Base-by-base conservation (phyloP, 2,888 invertebrate species). In the Oligia fasciuncula region DNA sequence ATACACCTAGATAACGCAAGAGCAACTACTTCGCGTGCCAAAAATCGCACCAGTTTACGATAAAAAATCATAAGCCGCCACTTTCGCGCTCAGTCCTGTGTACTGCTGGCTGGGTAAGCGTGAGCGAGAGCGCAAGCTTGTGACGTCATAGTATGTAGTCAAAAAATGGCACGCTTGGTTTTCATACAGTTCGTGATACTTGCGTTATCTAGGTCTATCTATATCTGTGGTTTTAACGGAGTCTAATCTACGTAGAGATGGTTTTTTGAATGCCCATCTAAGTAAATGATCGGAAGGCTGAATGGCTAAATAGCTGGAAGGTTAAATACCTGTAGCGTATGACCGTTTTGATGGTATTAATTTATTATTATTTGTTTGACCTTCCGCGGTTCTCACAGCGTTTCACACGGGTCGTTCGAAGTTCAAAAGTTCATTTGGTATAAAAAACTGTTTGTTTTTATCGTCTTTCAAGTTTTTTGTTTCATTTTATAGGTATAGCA, bases 391-490 rank as follows among this genome's bases (percentile, higher is more conserved):
- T 85, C 80, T 66, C 87, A 84, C 74, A 74, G 63, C 17, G 66
- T 43, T 86, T 77, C 82, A 81, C 73, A 67, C 62, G 82, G 40
- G 77, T 86, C 71, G 83, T 73, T 4, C 65, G 60, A 77, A 86
- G 86, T 82, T 84, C 86, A 84, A 84, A 83, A 75, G 79, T 79
- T 72, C 67, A 72, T 75, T 76, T 67, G 13, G 23, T 66, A 54
- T 60, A 73, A 80, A 76, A 65, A 43, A 63, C 40, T 29, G 54
- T 65, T 46, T 71, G n/a, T 71, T 66, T 66, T 46, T 65, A 49
- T 81, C 29, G 23, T 57, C 23, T 57, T 57, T 57, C 23, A 11
- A 11, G 23, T n/a, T 54, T 54, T 51, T 51, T 54, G 0, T 1
- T 46, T 80, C 14, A 8, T 46, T 78, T 78, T 71, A 11, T 3